Evolutionary conservation across 2,797 vertebrate species (phyloP).

Genomic region (Pseudochromis fuscus): DNA sequence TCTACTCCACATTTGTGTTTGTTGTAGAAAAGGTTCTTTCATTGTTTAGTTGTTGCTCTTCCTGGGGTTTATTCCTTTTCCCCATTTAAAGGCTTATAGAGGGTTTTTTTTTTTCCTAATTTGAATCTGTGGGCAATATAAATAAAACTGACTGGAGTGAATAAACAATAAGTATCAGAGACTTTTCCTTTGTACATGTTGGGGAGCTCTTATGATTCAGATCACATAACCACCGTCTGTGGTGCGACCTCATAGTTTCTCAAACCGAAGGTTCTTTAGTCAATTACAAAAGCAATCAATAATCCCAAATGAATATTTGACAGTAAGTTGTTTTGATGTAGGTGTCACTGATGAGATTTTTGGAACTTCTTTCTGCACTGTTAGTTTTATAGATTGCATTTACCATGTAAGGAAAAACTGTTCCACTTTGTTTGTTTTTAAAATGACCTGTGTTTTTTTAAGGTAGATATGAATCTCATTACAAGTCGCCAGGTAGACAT

Average conservation of each 20-base stretch:
- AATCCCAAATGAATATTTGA: conserved; percentile 73
- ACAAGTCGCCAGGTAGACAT: conserved; percentile 2
- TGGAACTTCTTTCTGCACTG: conserved; percentile 71
- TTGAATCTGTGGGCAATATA: background rate
- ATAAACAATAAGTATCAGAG: background rate
- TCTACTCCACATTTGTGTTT: background rate
- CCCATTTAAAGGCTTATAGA: background rate
- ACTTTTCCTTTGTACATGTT: background rate
- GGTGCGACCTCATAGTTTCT: conserved; percentile 46
- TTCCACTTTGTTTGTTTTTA: conserved; percentile 56
- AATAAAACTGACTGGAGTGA: background rate
- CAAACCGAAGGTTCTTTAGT: conserved; percentile 64
- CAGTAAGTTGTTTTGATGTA: conserved; percentile 68
- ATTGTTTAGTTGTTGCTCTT: background rate
- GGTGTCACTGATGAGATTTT: conserved; percentile 75
- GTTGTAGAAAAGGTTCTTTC: background rate
- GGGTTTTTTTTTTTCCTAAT: background rate
- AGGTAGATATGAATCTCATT: conserved; percentile 47
- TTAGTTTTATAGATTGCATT: conserved; percentile 80
- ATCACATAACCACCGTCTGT: conserved; percentile 64
- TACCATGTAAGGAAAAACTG: conserved; percentile 45
- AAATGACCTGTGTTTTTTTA: conserved; percentile 49
- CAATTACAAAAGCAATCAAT: conserved; percentile 83
- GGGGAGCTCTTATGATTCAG: conserved; percentile 55
- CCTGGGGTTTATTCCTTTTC: background rate